Evolutionary conservation across 1,140 invertebrate species (phyloP).

Genomic region (Tetraneura akinire): DNA sequence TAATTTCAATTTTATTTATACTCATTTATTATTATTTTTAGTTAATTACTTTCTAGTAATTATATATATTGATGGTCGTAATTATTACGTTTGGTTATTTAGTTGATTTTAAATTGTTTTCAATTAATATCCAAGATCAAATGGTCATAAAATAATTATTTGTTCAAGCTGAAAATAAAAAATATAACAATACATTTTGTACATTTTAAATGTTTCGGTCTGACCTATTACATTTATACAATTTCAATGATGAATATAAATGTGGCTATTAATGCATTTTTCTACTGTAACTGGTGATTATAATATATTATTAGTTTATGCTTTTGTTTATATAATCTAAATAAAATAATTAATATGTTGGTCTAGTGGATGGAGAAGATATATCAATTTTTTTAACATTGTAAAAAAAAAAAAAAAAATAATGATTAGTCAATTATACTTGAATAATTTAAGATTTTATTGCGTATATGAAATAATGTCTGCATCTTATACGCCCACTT

Average conservation of each 20-base stretch:
- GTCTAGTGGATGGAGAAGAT: not conserved
- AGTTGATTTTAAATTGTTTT: not conserved
- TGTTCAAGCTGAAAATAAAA: no score
- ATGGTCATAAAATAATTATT: not conserved
- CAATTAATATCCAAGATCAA: no score
- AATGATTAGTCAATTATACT: slow-evolving; percentile 23
- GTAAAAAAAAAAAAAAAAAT: not conserved
- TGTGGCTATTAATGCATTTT: not conserved
- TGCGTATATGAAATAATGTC: not conserved
- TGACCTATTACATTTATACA: no score
- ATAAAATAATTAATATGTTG: no score
- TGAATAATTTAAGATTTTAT: not conserved
- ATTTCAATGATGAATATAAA: not conserved
- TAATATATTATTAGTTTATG: not conserved
- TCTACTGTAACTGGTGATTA: not conserved
- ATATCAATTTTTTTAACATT: not conserved
- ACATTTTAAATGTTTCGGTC: not conserved
- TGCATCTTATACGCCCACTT: not conserved
- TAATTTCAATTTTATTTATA: not conserved
- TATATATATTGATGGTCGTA: not conserved
- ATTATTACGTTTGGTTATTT: not conserved
- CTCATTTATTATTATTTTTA: not conserved
- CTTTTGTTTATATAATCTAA: not conserved
- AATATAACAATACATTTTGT: no score
- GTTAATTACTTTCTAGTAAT: not conserved